Evolutionary conservation across 2,113 vertebrate species (phyloP), one percentile per base, ranked within the genome.

Genomic region (Syngnathoides biaculeatus): DNA sequence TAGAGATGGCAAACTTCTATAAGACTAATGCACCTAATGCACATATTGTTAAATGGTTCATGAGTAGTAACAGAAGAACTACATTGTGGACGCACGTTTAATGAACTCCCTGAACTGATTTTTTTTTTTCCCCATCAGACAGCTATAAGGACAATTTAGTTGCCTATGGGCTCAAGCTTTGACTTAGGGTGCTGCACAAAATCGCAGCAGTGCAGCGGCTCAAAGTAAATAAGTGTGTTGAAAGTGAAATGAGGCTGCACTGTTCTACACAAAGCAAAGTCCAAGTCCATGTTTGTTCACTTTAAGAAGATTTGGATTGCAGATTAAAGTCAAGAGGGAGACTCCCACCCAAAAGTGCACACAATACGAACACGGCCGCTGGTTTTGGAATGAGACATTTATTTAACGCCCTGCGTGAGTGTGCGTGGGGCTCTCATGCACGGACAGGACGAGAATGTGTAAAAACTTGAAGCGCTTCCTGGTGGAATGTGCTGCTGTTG

Each of bases 401-500:
- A 27, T 27, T 50, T n/a, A 57, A 57, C 55, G 55, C 55, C 40
- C 60, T 40, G 17, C 5, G 0, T 15, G 59, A 38, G 20, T 14
- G 45, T 65, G 43, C 52, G 45, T 65, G 43, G 48, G 5, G 8
- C 13, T 19, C 30, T 52, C 67, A 0, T 83, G 81, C 69, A 57
- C 40, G 52, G 67, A 73, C 78, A 77, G 50, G 83, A 72, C 5
- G 8, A 67, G 74, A 71, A 68, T 76, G 69, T 82, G 84, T 75
- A 70, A 77, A 79, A 84, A 87, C 85, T 62, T 79, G 80, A 82
- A 78, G 11, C 65, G 67, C 30, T 22, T 57, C 66, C 30, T n/a
- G 14, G 11, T 72, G 85, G 87, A 88, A 87, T 89, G 86, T 70
- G 55, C 26, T 13, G 14, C 1, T 55, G n/a, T 57, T 57, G 48